Percentiles rank a stretch among this genome's conserved stretches.
These are phyloP conservation scores for Botia kubotai DNA, from an alignment of 2,797 vertebrate species.

Conservation along the genomic window DNA sequence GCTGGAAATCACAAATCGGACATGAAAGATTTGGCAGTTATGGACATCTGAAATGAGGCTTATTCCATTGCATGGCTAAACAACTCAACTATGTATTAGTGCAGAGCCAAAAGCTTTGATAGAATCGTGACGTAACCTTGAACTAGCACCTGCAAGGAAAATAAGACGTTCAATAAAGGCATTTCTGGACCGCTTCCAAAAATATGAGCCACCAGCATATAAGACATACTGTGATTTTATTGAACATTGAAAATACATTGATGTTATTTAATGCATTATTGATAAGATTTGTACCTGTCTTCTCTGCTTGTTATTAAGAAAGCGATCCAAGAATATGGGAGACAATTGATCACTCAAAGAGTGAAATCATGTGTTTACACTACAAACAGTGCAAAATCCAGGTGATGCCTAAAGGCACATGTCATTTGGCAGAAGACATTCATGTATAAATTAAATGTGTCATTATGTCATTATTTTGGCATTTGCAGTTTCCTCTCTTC, in stretches of 20 bases:
- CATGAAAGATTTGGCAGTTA: conserved; percentile 57
- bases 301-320: background rate
- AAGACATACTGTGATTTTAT: conserved; percentile 36
- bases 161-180: background rate
- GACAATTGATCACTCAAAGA: conserved; percentile 4
- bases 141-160: conserved; percentile 49
- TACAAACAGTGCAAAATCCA: conserved; percentile 44
- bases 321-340: background rate
- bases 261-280: background rate
- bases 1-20: conserved; percentile 51
- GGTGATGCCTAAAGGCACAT: conserved; percentile 22
- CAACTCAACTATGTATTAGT: conserved; percentile 33
- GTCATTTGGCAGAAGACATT: conserved; percentile 44
- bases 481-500: conserved; percentile 46
- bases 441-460: conserved; percentile 38
- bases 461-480: conserved; percentile 56
- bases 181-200: conserved; percentile 14
- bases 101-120: conserved; percentile 34
- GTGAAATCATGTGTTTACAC: conserved; percentile 31
- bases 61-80: conserved; percentile 44
- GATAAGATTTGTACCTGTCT: background rate
- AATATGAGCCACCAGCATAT: conserved; percentile 18
- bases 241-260: conserved; percentile 15
- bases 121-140: conserved; percentile 36
- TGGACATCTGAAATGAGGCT: conserved; percentile 46